Base-by-base conservation (phyloP, 2,797 vertebrate species). In the Cheirogaleus major region DNA sequence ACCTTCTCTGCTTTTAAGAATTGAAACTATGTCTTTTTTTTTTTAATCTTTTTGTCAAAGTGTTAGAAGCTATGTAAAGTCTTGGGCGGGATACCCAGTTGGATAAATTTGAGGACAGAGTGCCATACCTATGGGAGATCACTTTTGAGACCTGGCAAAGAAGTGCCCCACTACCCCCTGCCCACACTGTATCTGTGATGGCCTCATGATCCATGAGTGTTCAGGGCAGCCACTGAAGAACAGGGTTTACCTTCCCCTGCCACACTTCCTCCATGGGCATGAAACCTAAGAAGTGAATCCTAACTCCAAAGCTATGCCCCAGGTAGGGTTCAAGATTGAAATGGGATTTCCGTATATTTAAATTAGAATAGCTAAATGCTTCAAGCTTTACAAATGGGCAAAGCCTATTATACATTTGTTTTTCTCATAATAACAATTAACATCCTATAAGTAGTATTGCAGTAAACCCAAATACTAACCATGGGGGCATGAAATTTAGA, bases 381-480 rank as follows among this genome's bases (percentile, higher is more conserved):
- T 95, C 23, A 38, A 76, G 22, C 3, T 82, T 89, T 89, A 55
- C 78, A 15, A 65, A 86, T 52, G 67, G 13, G 30, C 10, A 78
- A 93, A 14, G 9, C 23, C 15, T 89, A 61, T 45, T 89, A 8
- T 63, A 65, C 1, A 63, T 38, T 88, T 85, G 7, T 75, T 89
- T 92, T 65, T 13, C 30, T 92, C 67, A 23, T 52, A 80, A 61
- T 80, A 95, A 84, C 88, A 35, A 59, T 69, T 43, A 65, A 95
- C 61, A 35, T 81, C 20, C 59, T 91, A 57, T 43, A 9, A 84
- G 22, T 91, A 72, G 8, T 35, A 38, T 5, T 73, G 30, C 0
- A 35, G 9, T 55, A 93, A 94, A 84, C 84, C n/a, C 38, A 88
- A 80, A 94, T 67, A 91, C 17, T 88, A 73, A 91, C 20, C 5